Base-by-base conservation (phyloP, 2,113 vertebrate genomes). In the Struthidea cinerea region DNA sequence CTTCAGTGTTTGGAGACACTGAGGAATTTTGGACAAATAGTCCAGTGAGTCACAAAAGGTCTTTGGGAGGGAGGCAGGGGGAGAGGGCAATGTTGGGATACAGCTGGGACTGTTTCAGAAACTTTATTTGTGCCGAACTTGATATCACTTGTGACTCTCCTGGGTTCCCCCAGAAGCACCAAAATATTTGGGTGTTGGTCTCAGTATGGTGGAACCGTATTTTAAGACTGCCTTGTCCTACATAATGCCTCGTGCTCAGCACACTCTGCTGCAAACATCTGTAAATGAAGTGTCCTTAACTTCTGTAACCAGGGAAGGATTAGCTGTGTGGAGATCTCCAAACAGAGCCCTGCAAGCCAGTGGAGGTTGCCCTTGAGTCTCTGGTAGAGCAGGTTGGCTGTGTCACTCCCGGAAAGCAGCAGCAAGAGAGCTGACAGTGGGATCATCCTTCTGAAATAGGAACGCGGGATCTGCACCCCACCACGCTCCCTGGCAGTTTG, bases 41-140 rank as follows among this genome's bases (percentile, higher is more conserved):
- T 89, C 93, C 90, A 93, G 59, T 93, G 92, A 94, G 87, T 94
- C 91, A 93, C 87, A 91, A 93, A 97, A 94, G 92, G 63, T 83
- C 95, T 94, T 80, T 68, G 80, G 94, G 83, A 84, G 83, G 89
- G 82, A 90, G 82, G 67, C 80, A 77, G 42, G 44, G 78, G 86
- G 87, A 53, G 89, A 90, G 74, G 75, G 57, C 70, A 70, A 0
- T 56, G 70, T 10, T 91, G 84, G 84, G 47, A 71, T 91, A 82
- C 84, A 79, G 74, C 61, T 81, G 37, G 63, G 84, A 46, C 50
- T 86, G 50, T 73, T 91, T 90, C 80, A 80, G 87, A 50, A 74
- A n/a, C 61, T 32, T 33, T 9, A 28, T 42, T 78, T 53, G 27
- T 75, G 56, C 35, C 27, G 27, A 80, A 42, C 30, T 92, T 84